Evolutionary conservation across 2,888 invertebrate genomes (phyloP).

Genomic region (Drosophila helvetica): DNA sequence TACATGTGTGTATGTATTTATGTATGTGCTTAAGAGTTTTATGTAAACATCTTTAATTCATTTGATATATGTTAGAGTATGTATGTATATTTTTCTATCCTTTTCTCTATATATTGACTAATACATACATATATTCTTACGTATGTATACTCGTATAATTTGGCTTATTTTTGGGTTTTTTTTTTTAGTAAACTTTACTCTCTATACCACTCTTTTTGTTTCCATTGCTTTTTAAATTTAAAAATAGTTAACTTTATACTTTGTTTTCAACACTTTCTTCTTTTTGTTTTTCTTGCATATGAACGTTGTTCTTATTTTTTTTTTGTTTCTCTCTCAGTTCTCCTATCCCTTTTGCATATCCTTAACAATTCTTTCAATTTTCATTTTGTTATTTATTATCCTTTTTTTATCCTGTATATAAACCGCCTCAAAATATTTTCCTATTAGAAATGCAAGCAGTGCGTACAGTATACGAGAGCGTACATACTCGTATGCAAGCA

Average conservation of each 20-base stretch:
- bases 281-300: conserved; percentile 12
- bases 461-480: background rate
- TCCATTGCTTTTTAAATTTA: conserved; percentile 57
- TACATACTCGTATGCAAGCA: background rate
- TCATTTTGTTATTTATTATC: background rate
- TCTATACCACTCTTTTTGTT: conserved; percentile 34
- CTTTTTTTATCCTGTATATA: background rate
- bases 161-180: conserved; percentile 59
- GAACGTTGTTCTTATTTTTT: conserved; percentile 5
- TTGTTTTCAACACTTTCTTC: conserved; percentile 65
- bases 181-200: conserved; percentile 35
- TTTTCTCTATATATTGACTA: background rate
- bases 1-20: conserved; percentile 19
- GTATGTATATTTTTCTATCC: conserved; percentile 11
- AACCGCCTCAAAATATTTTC: background rate
- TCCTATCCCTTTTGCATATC: background rate
- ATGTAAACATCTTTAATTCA: conserved; percentile 23
- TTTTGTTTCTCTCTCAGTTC: conserved; percentile 14
- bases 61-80: conserved; percentile 8
- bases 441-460: background rate
- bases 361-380: conserved; percentile 15
- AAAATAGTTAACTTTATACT: conserved; percentile 83
- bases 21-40: conserved; percentile 15
- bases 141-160: conserved; percentile 31
- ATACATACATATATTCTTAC: background rate